These are phyloP conservation scores for Toxonevra muliebris DNA, from an alignment of 2,888 invertebrate species.

Conservation along the genomic window DNA sequence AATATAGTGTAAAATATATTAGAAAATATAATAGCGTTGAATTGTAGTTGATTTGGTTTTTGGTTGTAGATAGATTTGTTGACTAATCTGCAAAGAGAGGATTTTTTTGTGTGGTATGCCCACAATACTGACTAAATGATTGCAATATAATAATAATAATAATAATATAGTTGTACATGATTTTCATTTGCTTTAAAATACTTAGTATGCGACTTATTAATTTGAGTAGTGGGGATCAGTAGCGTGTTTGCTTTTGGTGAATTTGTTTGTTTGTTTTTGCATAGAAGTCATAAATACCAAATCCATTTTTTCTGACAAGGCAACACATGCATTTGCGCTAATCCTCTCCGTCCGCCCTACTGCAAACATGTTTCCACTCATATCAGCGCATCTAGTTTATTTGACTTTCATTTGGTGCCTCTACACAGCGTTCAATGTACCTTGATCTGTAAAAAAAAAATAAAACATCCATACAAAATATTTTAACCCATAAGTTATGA, in stretches of 20 bases:
- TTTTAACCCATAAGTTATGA: too few relatives aligned
- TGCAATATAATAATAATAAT: background rate
- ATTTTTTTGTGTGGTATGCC: conserved; percentile 28
- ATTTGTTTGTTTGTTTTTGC: conserved; percentile 2
- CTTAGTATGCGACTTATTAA: conserved; percentile 45
- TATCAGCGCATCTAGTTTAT: too few relatives aligned
- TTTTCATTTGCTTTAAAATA: conserved; percentile 41
- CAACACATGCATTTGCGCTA: too few relatives aligned
- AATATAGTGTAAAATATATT: conserved; percentile 16
- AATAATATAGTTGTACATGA: too few relatives aligned
- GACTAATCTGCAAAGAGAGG: conserved; percentile 54
- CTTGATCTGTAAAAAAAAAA: too few relatives aligned
- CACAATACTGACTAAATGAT: background rate
- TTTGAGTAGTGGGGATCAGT: too few relatives aligned
- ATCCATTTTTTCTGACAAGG: conserved; percentile 14
- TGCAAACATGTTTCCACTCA: too few relatives aligned
- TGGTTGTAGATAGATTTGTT: conserved; percentile 46
- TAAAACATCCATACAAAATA: too few relatives aligned
- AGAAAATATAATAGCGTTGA: conserved; percentile 48
- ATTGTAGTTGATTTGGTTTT: conserved; percentile 58
- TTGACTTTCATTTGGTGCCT: too few relatives aligned
- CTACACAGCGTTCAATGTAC: too few relatives aligned
- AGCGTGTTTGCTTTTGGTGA: background rate
- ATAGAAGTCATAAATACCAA: conserved; percentile 26
- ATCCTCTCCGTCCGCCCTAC: too few relatives aligned